These are phyloP conservation scores for Okamejei kenojei DNA, from an alignment of 2,797 vertebrate genomes.

Conservation along the genomic window DNA sequence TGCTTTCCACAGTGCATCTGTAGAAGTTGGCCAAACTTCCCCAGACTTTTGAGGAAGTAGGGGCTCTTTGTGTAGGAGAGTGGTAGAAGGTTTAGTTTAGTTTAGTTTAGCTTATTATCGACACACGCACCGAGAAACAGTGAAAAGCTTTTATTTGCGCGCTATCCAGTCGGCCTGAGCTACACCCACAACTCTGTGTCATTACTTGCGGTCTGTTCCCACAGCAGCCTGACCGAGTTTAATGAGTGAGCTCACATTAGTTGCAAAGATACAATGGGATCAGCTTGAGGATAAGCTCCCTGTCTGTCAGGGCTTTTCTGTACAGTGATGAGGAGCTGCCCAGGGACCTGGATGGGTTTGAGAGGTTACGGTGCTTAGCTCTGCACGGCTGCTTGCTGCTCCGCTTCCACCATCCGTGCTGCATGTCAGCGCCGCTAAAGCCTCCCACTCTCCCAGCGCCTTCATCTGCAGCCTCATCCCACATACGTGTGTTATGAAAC, in stretches of 20 bases:
- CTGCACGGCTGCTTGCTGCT: not conserved
- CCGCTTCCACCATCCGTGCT: not conserved
- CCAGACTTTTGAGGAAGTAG: too few relatives aligned
- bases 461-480: slow-evolving; percentile 42
- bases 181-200: too few relatives aligned
- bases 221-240: not conserved
- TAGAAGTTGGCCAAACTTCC: too few relatives aligned
- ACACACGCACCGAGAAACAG: too few relatives aligned
- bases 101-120: too few relatives aligned
- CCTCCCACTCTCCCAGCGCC: not conserved
- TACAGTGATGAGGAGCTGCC: not conserved
- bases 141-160: too few relatives aligned
- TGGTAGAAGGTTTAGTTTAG: too few relatives aligned
- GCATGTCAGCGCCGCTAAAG: not conserved
- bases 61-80: too few relatives aligned
- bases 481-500: slow-evolving; percentile 59
- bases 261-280: not conserved
- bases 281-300: not conserved
- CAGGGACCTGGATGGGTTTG: not conserved
- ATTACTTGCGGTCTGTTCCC: too few relatives aligned
- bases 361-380: not conserved
- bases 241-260: not conserved
- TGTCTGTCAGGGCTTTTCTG: not conserved
- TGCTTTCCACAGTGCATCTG: too few relatives aligned
- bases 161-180: too few relatives aligned